A percentile compares a stretch with the other conserved stretches of the same genome.
These are phyloP conservation scores for Mus minutoides DNA, from an alignment of 2,797 vertebrate genomes.

Conservation along the genomic window DNA sequence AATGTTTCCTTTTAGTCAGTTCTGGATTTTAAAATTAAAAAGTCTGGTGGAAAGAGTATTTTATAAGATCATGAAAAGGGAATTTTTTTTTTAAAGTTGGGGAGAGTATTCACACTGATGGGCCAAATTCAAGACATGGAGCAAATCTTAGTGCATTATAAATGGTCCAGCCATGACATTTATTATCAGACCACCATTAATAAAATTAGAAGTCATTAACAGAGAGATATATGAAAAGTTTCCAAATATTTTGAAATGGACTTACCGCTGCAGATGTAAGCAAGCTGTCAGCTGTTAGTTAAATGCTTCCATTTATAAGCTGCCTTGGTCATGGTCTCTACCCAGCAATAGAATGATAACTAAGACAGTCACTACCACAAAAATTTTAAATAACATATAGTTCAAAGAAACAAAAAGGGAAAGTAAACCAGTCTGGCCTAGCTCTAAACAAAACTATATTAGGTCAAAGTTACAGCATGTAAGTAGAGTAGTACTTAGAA, in stretches of 20 bases:
- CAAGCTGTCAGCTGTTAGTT: neutral
- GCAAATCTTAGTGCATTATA: conserved; percentile 31
- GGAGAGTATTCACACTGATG: neutral
- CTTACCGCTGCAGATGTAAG: neutral
- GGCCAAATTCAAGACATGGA: conserved; percentile 27
- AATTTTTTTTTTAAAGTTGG: neutral
- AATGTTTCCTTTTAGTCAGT: neutral
- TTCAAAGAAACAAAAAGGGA: conserved; percentile 11
- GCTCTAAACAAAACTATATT: neutral
- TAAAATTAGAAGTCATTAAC: conserved; percentile 40
- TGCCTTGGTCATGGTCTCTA: neutral
- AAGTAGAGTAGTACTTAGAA: neutral
- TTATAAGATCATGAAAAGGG: neutral
- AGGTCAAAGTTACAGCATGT: neutral
- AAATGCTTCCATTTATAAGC: neutral
- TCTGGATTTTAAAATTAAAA: neutral
- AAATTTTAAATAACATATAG: neutral
- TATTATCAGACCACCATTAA: neutral
- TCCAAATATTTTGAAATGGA: conserved; percentile 49
- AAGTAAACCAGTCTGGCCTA: conserved; percentile 33
- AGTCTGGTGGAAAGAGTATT: neutral
- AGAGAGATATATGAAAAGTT: conserved; percentile 24
- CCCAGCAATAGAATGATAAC: neutral
- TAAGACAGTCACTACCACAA: neutral
- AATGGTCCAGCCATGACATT: neutral